A percentile compares a stretch with the other conserved stretches of the same genome.
These are phyloP conservation scores for Geophilus truncorum DNA, from an alignment of 2,888 invertebrate species.

Conservation along the genomic window DNA sequence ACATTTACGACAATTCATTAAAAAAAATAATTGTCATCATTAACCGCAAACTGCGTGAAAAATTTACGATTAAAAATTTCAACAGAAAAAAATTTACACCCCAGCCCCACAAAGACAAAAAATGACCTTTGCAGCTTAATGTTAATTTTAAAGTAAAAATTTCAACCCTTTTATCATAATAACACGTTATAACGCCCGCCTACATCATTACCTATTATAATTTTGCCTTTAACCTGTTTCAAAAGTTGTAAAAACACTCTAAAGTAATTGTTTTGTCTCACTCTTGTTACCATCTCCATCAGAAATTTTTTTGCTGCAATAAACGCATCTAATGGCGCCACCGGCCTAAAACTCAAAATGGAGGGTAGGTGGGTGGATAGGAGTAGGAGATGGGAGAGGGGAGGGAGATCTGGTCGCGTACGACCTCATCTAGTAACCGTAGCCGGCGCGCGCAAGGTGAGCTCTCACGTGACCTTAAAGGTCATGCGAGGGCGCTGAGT, in stretches of 20 bases:
- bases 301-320: neutral
- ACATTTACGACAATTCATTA: neutral
- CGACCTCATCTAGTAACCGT: neutral
- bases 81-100: neutral
- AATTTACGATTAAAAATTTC: neutral
- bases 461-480: conserved; percentile 22
- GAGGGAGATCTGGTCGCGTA: neutral
- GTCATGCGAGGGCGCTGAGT: conserved; percentile 17
- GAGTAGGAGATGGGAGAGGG: neutral
- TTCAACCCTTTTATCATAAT: neutral
- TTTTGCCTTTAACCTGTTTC: neutral
- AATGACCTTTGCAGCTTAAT: neutral
- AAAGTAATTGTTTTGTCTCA: neutral
- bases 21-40: neutral
- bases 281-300: neutral
- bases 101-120: neutral
- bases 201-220: neutral
- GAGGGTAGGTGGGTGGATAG: neutral
- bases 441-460: neutral
- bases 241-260: neutral
- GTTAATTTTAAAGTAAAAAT: neutral
- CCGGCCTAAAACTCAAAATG: neutral
- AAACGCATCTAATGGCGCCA: neutral
- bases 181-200: neutral
- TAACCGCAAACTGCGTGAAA: neutral